phyloP scores from a whole-genome alignment of 1,140 invertebrate species.

The Solen grandis region DNA sequence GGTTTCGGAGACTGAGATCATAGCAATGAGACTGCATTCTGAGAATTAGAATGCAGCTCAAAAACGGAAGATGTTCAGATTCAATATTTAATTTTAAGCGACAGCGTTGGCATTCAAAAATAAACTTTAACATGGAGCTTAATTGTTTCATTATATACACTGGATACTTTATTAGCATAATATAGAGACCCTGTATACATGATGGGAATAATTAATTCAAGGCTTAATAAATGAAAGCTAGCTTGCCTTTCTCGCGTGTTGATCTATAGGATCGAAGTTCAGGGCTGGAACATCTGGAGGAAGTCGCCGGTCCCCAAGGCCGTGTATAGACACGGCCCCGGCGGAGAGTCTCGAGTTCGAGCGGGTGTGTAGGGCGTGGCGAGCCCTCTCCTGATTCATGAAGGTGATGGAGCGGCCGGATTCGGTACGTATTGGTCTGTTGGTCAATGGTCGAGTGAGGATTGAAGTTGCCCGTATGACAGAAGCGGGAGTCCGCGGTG shows the following conservation, averaged over 20 bases:
- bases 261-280: constrained; percentile 13
- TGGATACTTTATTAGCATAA: too few relatives aligned
- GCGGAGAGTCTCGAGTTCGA: neutral
- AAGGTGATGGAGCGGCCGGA: constrained; percentile 21
- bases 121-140: too few relatives aligned
- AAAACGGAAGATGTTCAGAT: too few relatives aligned
- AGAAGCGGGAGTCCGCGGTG: constrained; percentile 16
- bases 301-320: neutral
- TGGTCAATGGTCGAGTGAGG: neutral
- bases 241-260: constrained; percentile 38
- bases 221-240: neutral
- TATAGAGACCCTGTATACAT: too few relatives aligned
- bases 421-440: neutral
- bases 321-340: constrained; percentile 22
- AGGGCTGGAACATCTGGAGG: neutral
- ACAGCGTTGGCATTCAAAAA: too few relatives aligned
- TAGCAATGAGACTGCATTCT: too few relatives aligned
- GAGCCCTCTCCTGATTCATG: neutral
- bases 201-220: neutral
- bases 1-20: too few relatives aligned
- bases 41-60: too few relatives aligned
- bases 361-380: neutral
- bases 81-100: too few relatives aligned
- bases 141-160: too few relatives aligned
- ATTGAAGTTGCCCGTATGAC: constrained; percentile 6